Evolutionary conservation across 2,797 vertebrate genomes (phyloP).

Genomic region (Atherinosoma microstoma): DNA sequence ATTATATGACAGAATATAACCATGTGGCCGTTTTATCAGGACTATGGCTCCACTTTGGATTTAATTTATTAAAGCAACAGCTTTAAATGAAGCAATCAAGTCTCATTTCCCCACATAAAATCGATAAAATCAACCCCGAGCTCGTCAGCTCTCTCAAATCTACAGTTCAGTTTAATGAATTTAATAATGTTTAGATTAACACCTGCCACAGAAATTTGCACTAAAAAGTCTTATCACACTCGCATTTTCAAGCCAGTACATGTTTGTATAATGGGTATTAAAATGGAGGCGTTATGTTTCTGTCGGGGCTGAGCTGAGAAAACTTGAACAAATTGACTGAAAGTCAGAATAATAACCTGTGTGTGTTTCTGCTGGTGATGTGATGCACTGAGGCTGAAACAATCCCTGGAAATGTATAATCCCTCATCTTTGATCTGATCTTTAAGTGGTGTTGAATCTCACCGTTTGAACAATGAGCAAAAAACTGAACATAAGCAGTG

Average conservation of each 20-base stretch:
- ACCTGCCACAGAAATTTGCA: slow-evolving; percentile 12
- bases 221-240: slow-evolving; percentile 24
- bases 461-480: slow-evolving; percentile 6
- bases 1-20: neutral
- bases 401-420: slow-evolving; percentile 5
- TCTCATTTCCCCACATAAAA: neutral
- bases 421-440: slow-evolving; percentile 9
- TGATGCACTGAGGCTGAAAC: neutral
- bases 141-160: neutral
- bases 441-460: slow-evolving; percentile 5
- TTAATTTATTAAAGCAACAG: neutral
- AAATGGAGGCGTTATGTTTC: slow-evolving; percentile 20
- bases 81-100: neutral
- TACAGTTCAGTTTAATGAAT: slow-evolving; percentile 30
- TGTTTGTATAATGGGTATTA: slow-evolving; percentile 31
- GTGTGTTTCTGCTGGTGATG: neutral
- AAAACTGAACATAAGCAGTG: neutral
- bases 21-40: neutral
- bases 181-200: slow-evolving; percentile 41
- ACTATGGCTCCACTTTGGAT: neutral
- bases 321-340: slow-evolving; percentile 28
- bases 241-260: slow-evolving; percentile 1
- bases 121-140: neutral
- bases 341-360: slow-evolving; percentile 17
- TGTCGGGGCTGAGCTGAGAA: neutral